These are phyloP conservation scores for Mantis religiosa DNA, from an alignment of 2,888 invertebrate species.

Conservation along the genomic window DNA sequence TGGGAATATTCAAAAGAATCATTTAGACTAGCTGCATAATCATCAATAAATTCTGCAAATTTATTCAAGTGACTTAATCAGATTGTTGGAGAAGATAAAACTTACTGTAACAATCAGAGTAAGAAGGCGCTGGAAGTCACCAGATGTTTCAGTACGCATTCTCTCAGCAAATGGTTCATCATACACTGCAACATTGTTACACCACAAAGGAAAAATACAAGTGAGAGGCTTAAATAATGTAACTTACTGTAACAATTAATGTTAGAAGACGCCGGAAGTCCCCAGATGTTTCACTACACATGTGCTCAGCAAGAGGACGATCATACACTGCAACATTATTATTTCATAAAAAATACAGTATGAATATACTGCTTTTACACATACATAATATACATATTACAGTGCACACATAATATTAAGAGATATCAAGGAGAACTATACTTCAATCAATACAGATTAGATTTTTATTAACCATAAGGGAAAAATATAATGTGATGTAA, in stretches of 20 bases:
- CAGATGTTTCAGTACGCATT: neutral
- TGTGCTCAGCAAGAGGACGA: slow-evolving; percentile 66
- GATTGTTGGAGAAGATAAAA: neutral
- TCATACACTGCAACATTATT: slow-evolving; percentile 53
- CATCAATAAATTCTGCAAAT: neutral
- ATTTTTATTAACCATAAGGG: no score
- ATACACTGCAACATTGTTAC: neutral
- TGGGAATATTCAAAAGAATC: neutral
- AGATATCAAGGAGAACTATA: no score
- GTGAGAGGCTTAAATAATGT: neutral
- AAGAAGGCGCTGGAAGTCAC: neutral
- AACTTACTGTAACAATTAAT: slow-evolving; percentile 61
- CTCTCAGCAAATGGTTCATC: neutral
- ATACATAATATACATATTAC: neutral
- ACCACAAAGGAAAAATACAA: neutral
- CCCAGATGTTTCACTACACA: slow-evolving; percentile 73
- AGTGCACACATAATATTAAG: neutral
- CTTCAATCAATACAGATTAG: no score
- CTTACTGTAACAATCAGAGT: neutral
- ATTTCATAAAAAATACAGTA: neutral
- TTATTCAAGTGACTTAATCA: neutral
- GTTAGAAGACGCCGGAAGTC: slow-evolving; percentile 73
- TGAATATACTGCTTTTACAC: neutral
- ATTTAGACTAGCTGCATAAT: neutral
- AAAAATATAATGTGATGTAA: no score